phyloP scores from a whole-genome alignment of 2,888 invertebrate genomes.

The Zele albiditarsus region DNA sequence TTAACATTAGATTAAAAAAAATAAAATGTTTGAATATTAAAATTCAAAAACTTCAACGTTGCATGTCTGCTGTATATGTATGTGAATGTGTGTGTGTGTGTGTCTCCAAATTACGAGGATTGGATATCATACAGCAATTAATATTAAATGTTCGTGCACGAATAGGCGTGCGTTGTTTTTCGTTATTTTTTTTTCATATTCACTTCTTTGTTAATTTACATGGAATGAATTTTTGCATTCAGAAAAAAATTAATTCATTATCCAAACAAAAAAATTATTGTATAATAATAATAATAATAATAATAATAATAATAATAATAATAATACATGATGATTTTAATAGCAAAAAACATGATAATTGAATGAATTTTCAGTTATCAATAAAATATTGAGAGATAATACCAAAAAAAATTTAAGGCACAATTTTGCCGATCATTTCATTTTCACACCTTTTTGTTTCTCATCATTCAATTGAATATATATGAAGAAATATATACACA shows the following conservation, averaged over 20 bases:
- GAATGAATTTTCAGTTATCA: not conserved
- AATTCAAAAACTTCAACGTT: constrained; percentile 72
- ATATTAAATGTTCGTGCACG: constrained; percentile 44
- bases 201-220: constrained; percentile 19
- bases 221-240: constrained; percentile 17
- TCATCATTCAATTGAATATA: not conserved
- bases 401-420: not conserved
- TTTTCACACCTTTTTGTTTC: not conserved
- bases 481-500: not conserved
- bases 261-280: not conserved
- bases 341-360: not conserved
- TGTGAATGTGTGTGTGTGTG: not conserved
- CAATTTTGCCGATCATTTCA: not conserved
- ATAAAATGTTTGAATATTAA: constrained; percentile 57
- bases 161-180: constrained; percentile 49
- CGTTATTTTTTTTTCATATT: not conserved
- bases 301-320: not conserved
- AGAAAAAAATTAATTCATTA: not conserved
- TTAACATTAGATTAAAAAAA: constrained; percentile 26
- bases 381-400: not conserved
- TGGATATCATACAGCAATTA: constrained; percentile 15
- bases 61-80: constrained; percentile 54
- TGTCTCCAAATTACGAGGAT: constrained; percentile 17
- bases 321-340: not conserved
- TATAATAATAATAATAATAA: not conserved